Conservation (phyloP, 92 coral and sea anemone species). For the Isaurus tuberculatus region DNA sequence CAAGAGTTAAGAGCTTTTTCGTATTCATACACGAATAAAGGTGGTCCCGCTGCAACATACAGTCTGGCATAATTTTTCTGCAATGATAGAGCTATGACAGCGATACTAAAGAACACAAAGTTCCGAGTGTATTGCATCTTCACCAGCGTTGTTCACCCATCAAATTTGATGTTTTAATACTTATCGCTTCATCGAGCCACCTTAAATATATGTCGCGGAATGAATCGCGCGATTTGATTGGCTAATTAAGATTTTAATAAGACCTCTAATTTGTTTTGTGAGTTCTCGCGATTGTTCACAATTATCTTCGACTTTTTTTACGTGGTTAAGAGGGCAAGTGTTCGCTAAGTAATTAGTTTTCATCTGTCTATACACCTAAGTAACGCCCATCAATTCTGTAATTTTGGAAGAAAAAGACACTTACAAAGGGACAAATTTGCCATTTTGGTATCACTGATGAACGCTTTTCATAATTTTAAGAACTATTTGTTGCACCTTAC, state of each 20-base stretch:
- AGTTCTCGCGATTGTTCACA: slow-evolving; percentile 69
- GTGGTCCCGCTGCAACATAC: neutral
- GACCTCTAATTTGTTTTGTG: slow-evolving; percentile 82
- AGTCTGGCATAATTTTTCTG: slow-evolving; percentile 8
- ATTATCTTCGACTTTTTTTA: slow-evolving; percentile 41
- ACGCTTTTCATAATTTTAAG: neutral
- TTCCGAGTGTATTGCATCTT: slow-evolving; percentile 27
- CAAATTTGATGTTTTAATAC: slow-evolving; percentile 45
- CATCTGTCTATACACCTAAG: neutral
- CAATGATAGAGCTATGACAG: slow-evolving; percentile 11
- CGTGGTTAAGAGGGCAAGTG: slow-evolving; percentile 45
- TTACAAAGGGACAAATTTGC: neutral
- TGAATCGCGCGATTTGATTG: slow-evolving; percentile 74
- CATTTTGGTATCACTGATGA: neutral
- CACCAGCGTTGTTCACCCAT: slow-evolving; percentile 42
- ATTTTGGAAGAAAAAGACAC: neutral
- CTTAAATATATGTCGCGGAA: slow-evolving; percentile 51
- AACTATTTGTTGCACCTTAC: neutral
- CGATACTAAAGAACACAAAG: neutral
- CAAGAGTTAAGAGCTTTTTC: neutral
- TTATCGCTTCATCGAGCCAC: slow-evolving; percentile 62
- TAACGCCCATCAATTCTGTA: neutral
- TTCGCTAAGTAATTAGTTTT: slow-evolving; percentile 28
- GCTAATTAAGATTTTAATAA: slow-evolving; percentile 70
- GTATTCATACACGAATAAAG: slow-evolving; percentile 24